phyloP scores from a whole-genome alignment of 2,113 vertebrate genomes.

The Scortum barcoo region DNA sequence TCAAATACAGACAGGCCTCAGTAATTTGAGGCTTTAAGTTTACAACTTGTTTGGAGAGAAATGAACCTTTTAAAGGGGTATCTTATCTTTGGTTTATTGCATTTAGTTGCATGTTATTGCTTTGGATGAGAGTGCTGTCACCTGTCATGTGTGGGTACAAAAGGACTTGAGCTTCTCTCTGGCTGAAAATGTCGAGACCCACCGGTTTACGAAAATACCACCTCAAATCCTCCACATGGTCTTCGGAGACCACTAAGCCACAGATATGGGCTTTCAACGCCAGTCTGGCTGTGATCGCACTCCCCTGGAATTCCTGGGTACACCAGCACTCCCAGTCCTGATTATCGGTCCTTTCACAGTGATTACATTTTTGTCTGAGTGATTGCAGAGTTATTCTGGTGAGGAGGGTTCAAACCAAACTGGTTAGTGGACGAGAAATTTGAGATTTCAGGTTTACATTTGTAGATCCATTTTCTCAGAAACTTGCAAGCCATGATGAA shows the following conservation, averaged over 20 bases:
- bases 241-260: constrained; percentile 57
- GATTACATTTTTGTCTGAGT: constrained; percentile 57
- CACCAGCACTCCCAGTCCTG: constrained; percentile 54
- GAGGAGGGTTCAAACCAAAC: constrained; percentile 6
- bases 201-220: constrained; percentile 2
- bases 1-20: no score
- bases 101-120: background rate
- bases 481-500: background rate
- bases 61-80: no score
- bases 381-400: constrained; percentile 50
- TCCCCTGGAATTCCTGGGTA: constrained; percentile 68
- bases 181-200: constrained; percentile 11
- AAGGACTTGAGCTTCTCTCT: constrained; percentile 3
- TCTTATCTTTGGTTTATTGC: background rate
- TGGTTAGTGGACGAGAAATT: background rate
- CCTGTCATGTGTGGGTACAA: background rate
- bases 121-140: background rate
- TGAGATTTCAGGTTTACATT: constrained; percentile 11
- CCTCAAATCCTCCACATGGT: background rate
- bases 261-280: constrained; percentile 72
- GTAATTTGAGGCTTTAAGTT: no score
- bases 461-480: background rate
- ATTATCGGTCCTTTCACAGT: constrained; percentile 47
- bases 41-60: no score
- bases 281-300: constrained; percentile 63